Evolutionary conservation across 2,888 invertebrate species (phyloP).

Genomic region (Aphelenchoides bicaudatus): DNA sequence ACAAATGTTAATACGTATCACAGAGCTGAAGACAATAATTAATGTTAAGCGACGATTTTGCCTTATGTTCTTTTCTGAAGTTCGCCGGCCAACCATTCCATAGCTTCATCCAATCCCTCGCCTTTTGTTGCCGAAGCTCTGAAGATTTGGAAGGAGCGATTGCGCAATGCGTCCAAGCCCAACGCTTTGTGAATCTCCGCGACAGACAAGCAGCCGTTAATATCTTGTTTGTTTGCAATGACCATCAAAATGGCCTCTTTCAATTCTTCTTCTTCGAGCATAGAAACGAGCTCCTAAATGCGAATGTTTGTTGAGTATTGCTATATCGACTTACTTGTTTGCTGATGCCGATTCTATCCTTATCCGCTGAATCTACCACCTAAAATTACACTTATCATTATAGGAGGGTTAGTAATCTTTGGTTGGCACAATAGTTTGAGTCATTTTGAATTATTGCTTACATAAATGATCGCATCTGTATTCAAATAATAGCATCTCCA

Average conservation of each 20-base stretch:
- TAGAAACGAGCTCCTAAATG: conserved; percentile 64
- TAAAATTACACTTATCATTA: too few species aligned
- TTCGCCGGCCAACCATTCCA: conserved; percentile 80
- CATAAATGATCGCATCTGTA: conserved; percentile 98
- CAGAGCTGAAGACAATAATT: too few species aligned
- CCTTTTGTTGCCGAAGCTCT: conserved; percentile 97
- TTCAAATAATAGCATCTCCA: conserved; percentile 99
- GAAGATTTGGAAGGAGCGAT: conserved; percentile 97
- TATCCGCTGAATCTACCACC: conserved; percentile 92
- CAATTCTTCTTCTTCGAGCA: conserved; percentile 76
- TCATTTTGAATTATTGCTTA: too few species aligned
- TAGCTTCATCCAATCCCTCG: conserved; percentile 94
- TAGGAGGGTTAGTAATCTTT: too few species aligned
- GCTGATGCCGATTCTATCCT: conserved; percentile 96
- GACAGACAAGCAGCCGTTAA: conserved; percentile 92
- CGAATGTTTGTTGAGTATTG: too few species aligned
- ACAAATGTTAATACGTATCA: too few species aligned
- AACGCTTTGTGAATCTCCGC: conserved; percentile 92
- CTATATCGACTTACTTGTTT: conserved; percentile 76
- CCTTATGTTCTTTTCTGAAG: conserved; percentile 39
- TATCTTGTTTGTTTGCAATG: conserved; percentile 97
- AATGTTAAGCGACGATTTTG: too few species aligned
- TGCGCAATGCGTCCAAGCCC: conserved; percentile 87
- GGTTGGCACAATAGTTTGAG: too few species aligned
- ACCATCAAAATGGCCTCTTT: conserved; percentile 91